These are phyloP conservation scores for Exephanes ischioxanthus DNA, from an alignment of 2,888 invertebrate genomes.

Conservation along the genomic window DNA sequence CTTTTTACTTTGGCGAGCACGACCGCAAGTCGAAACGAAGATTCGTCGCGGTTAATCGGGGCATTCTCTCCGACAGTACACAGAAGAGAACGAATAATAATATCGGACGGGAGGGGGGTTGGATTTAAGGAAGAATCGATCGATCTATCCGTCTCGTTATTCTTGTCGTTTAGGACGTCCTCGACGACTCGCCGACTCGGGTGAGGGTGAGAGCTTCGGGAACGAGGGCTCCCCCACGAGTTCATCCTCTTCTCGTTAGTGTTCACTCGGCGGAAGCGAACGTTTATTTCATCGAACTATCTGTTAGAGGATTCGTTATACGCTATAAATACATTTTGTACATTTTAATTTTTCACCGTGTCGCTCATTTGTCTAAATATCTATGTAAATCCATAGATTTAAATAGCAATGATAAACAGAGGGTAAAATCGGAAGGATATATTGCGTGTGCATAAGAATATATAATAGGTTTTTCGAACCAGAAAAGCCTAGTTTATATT, in stretches of 20 bases:
- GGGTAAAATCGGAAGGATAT: too few species aligned
- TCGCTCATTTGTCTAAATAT: background rate
- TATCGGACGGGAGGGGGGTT: background rate
- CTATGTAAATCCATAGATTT: background rate
- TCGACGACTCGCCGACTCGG: conserved; percentile 40
- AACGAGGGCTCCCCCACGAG: conserved; percentile 10
- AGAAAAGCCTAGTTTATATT: too few species aligned
- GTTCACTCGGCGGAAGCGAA: conserved; percentile 48
- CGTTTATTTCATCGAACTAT: conserved; percentile 48
- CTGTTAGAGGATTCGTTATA: conserved; percentile 36
- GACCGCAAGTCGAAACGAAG: background rate
- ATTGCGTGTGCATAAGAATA: too few species aligned
- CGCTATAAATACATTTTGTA: background rate
- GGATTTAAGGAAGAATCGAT: conserved; percentile 43
- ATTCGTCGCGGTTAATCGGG: conserved; percentile 22
- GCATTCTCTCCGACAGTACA: background rate
- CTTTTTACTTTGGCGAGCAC: conserved; percentile 3
- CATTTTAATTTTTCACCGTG: background rate
- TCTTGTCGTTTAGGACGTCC: conserved; percentile 38
- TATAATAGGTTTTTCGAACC: too few species aligned
- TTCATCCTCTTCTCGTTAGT: conserved; percentile 55
- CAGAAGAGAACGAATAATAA: conserved; percentile 41
- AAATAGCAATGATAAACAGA: too few species aligned
- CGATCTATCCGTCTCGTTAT: conserved; percentile 65
- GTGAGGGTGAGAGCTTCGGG: conserved; percentile 34